Percentiles rank a stretch among this genome's conserved stretches.
Evolutionary conservation across 92 coral and sea anemone species (phyloP).

Genomic region (Porites lobata): DNA sequence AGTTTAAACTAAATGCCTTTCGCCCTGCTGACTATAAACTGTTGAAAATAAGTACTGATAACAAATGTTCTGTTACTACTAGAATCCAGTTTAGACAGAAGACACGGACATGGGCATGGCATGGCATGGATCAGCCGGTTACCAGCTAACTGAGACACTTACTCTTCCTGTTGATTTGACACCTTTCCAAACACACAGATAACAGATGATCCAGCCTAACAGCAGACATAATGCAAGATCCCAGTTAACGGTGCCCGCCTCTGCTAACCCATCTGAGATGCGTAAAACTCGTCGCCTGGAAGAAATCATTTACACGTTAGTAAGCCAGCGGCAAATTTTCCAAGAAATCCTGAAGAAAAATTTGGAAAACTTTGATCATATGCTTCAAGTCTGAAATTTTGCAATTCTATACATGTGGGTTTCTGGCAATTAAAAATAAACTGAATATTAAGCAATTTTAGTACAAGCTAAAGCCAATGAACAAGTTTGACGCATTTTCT

Average conservation of each 20-base stretch:
- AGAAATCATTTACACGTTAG: background rate
- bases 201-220: slow-evolving; percentile 88
- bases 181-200: slow-evolving; percentile 90
- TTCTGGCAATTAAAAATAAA: too few species aligned
- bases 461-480: too few species aligned
- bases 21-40: too few species aligned
- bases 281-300: slow-evolving; percentile 68
- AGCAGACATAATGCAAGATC: slow-evolving; percentile 84
- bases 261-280: slow-evolving; percentile 78
- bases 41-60: too few species aligned
- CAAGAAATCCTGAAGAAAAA: background rate
- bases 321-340: background rate
- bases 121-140: background rate
- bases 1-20: too few species aligned
- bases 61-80: too few species aligned
- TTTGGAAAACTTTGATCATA: background rate
- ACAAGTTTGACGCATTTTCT: too few species aligned
- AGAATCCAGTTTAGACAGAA: background rate
- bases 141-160: background rate
- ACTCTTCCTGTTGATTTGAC: slow-evolving; percentile 92
- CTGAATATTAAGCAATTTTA: too few species aligned
- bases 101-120: too few species aligned
- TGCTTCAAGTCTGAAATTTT: too few species aligned
- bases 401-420: too few species aligned
- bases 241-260: slow-evolving; percentile 84